Percentiles rank a stretch among this genome's conserved stretches.
Evolutionary conservation across 2,113 vertebrate species (phyloP).

Genomic region (Tapirus terrestris): DNA sequence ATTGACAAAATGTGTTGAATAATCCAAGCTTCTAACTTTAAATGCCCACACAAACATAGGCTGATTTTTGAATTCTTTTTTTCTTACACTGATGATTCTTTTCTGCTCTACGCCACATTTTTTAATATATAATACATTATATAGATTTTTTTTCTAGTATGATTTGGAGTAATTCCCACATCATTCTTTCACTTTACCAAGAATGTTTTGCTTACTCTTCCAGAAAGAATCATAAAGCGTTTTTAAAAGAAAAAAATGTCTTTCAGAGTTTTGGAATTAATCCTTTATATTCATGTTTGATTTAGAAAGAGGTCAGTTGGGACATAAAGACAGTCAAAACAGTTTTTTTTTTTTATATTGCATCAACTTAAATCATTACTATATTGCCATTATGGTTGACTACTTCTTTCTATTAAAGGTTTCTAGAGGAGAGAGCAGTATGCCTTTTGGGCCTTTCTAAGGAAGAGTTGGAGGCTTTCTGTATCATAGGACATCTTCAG

Average conservation of each 20-base stretch:
- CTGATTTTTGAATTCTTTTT: neutral
- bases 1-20: neutral
- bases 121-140: neutral
- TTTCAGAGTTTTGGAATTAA: slow-evolving; percentile 3
- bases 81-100: neutral
- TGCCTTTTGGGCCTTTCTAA: neutral
- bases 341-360: neutral
- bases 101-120: neutral
- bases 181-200: neutral
- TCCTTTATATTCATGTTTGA: neutral
- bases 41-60: neutral
- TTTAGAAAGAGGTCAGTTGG: neutral
- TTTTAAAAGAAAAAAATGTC: neutral
- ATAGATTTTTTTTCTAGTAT: neutral
- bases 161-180: neutral
- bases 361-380: neutral
- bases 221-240: neutral
- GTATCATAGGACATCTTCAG: neutral
- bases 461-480: neutral
- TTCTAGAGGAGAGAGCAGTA: neutral
- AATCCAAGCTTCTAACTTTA: neutral
- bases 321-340: neutral
- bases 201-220: neutral
- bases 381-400: neutral
- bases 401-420: neutral